Evolutionary conservation across 1,140 invertebrate species (phyloP), one percentile per base, ranked within the genome.

Genomic region (Saccostrea cuccullata): DNA sequence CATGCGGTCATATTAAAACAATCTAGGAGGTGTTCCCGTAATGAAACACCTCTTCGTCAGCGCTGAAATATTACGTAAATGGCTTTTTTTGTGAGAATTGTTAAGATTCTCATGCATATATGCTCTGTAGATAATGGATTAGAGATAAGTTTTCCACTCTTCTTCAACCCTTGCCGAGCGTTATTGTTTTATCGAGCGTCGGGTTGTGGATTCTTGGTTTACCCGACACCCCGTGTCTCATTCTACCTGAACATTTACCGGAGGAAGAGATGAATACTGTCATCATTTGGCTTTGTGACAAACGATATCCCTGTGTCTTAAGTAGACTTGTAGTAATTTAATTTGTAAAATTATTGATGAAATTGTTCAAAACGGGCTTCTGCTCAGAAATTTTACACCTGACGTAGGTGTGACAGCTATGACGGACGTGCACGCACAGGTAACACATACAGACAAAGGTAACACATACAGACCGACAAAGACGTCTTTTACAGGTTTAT

Each of bases 341-440:
- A 77, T 77, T 77, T 77, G 70, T 15, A 36, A 77, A 77, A 77
- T 77, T 36, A 77, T 77, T 77, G 70, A 77, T 77, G 26, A 30
- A 77, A 77, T 40, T 26, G 70, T 13, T 2, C 15, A 77, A 36
- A 77, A 5, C 11, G 26, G 70, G 26, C 30, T 2, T 30, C 70
- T 47, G 47, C 5, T 47, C 47, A 8, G 47, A 47, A 77, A 9
- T 15, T 40, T 77, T 77, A 77, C 30, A 77, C 70, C 26, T 77
- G 26, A 30, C 70, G 13, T 30, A 77, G 70, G 70, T 77, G 70
- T 77, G 26, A 36, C 26, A 30, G 70, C 13, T 47, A 47, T 47
- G 26, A 26, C 23, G 12, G 70, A 17, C 30, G 9, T 26, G 26
- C 70, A 77, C 30, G 70, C 30, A 77, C 26, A 30, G 26, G 58